Base-by-base conservation (phyloP, 2,797 vertebrate species). In the Delichon dasypus region DNA sequence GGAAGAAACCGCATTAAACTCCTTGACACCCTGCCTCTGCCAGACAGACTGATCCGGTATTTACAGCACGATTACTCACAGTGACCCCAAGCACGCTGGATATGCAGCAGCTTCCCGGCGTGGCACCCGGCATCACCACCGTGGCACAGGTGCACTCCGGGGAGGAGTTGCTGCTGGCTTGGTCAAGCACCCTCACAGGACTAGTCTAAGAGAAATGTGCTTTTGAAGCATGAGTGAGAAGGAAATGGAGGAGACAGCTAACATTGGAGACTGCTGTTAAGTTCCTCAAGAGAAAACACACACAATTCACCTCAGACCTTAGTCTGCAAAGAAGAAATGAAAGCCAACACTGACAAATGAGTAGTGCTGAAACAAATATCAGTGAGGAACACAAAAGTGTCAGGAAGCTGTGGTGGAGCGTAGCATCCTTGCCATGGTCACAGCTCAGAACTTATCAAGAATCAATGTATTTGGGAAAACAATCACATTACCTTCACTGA, bases 1-100 rank as follows among this genome's bases (percentile, higher is more conserved):
- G 98, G 98, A 78, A 98, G 96, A 54, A 95, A 96, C n/a, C 98
- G 98, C 70, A 97, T 99, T 73, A 97, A 97, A 57, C 98, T 97
- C 60, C 94, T 99, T 12, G 95, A 98, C 73, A 97, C 97, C 2
- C 95, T 99, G 95, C 99, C 99, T 7, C 98, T 99, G 38, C 99
- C 99, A 0, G 94, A 97, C 94, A 98, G 98, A 96, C 94, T 99
- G 88, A 98, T 99, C 65, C 97, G 97, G 42, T 99, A 99, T 96
- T 95, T 99, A 34, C 97, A 97, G 64, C 95, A 98, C 0, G 95
- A 98, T 48, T 96, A 81, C 53, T 89, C 93, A 4, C 97, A 98
- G 77, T 98, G 96, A 96, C 25, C 48, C 40, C 70, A 32, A 36
- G 47, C 57, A 17, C 10, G 0, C 14, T 0, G 19, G 38, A 64